Conservation (phyloP, 2,888 invertebrate genomes). For the Lasioglossum malachurum region DNA sequence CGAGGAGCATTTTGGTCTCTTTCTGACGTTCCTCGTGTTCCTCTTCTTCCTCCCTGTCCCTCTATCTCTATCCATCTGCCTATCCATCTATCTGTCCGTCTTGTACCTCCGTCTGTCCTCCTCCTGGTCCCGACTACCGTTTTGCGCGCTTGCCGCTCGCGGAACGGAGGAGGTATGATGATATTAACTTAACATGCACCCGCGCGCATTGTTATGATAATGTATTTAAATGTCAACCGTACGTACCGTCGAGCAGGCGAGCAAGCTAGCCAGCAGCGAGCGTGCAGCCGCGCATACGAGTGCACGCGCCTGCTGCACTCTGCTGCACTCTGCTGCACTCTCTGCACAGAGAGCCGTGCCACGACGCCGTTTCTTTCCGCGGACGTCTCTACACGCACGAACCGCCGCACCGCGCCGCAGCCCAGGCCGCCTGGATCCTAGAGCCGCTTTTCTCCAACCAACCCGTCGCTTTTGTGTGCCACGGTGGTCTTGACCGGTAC, state of each 20-base stretch:
- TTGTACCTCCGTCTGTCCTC: not conserved
- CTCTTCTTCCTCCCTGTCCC: conserved; percentile 26
- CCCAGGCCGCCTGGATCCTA: conserved; percentile 35
- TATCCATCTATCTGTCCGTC: conserved; percentile 35
- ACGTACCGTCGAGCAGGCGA: conserved; percentile 38
- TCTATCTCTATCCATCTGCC: conserved; percentile 15
- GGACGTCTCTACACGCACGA: conserved; percentile 53
- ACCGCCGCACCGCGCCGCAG: not conserved
- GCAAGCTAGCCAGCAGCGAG: conserved; percentile 46
- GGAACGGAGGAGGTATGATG: conserved; percentile 71
- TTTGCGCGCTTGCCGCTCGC: conserved; percentile 53
- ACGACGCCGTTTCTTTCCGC: conserved; percentile 48
- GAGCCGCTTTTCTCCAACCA: conserved; percentile 25
- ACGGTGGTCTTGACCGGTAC: conserved; percentile 53
- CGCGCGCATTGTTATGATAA: conserved; percentile 83
- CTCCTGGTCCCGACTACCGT: conserved; percentile 59
- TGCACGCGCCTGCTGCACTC: conserved; percentile 52
- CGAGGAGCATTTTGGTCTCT: conserved; percentile 8
- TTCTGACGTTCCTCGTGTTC: conserved; percentile 9
- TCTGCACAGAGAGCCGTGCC: conserved; percentile 8
- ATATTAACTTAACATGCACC: conserved; percentile 81
- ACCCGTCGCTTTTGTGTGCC: conserved; percentile 48
- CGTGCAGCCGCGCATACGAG: conserved; percentile 57
- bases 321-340: not conserved
- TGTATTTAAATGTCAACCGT: conserved; percentile 82